Evolutionary conservation across 37 sponge, comb jelly and placozoan genomes (phyloP).

Genomic region (Corticium candelabrum): DNA sequence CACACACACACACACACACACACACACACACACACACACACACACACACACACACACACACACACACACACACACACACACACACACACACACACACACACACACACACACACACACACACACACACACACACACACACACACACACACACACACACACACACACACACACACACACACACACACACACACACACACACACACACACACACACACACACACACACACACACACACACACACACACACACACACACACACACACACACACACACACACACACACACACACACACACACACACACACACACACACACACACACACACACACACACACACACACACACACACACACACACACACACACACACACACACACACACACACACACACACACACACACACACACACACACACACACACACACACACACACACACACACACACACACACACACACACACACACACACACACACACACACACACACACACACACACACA

Average conservation of each 20-base stretch:
- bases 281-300: constrained; percentile 5
- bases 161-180: constrained; percentile 5
- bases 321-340: constrained; percentile 5
- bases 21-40: constrained; percentile 5
- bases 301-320: constrained; percentile 5
- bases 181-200: constrained; percentile 5
- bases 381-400: constrained; percentile 5
- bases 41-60: constrained; percentile 5
- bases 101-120: constrained; percentile 5
- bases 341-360: constrained; percentile 5
- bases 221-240: constrained; percentile 5
- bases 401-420: constrained; percentile 5
- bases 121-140: constrained; percentile 5
- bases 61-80: constrained; percentile 5
- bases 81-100: constrained; percentile 5
- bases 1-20: constrained; percentile 5
- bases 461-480: constrained; percentile 5
- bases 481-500: constrained; percentile 5
- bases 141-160: constrained; percentile 5
- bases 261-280: constrained; percentile 5
- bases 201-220: constrained; percentile 5
- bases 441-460: constrained; percentile 5
- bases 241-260: constrained; percentile 5
- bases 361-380: constrained; percentile 5
- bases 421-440: constrained; percentile 5